A percentile compares a stretch with the other conserved stretches of the same genome.
phyloP scores from a whole-genome alignment of 2,113 vertebrate genomes.

The Melanerpes aurifrons region DNA sequence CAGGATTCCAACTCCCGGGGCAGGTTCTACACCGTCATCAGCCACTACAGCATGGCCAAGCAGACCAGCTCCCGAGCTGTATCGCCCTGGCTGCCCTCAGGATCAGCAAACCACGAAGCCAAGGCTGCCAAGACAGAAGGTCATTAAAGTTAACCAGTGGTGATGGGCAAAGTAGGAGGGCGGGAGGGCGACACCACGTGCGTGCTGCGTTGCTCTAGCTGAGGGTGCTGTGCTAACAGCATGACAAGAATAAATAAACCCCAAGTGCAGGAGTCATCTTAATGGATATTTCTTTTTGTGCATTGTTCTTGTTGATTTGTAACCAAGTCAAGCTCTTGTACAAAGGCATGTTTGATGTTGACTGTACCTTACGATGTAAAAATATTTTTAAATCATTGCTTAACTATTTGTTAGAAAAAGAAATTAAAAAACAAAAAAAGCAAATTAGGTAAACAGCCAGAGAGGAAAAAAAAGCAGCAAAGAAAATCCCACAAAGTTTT shows the following conservation, averaged over 20 bases:
- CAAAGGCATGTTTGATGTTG: slow-evolving; percentile 89
- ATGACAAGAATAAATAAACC: slow-evolving; percentile 12
- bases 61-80: slow-evolving; percentile 95
- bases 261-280: slow-evolving; percentile 72
- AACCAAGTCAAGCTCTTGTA: slow-evolving; percentile 83
- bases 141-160: slow-evolving; percentile 78
- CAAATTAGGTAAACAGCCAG: slow-evolving; percentile 54
- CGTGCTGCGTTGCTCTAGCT: slow-evolving; percentile 65
- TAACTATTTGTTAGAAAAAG: slow-evolving; percentile 80
- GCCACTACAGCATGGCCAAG: slow-evolving; percentile 99
- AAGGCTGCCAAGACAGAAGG: slow-evolving; percentile 89
- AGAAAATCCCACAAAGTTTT: background rate
- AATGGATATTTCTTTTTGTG: slow-evolving; percentile 80
- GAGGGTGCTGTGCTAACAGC: slow-evolving; percentile 52
- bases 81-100: slow-evolving; percentile 93
- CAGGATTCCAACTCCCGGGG: slow-evolving; percentile 95
- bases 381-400: slow-evolving; percentile 83
- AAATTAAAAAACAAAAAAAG: slow-evolving; percentile 72
- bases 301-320: slow-evolving; percentile 88
- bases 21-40: slow-evolving; percentile 98
- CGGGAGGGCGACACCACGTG: background rate
- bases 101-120: slow-evolving; percentile 84
- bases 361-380: slow-evolving; percentile 81
- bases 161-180: slow-evolving; percentile 4
- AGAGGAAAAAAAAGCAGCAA: slow-evolving; percentile 45